Evolutionary conservation across 2,113 vertebrate genomes (phyloP).

Genomic region (Amia ocellicauda): DNA sequence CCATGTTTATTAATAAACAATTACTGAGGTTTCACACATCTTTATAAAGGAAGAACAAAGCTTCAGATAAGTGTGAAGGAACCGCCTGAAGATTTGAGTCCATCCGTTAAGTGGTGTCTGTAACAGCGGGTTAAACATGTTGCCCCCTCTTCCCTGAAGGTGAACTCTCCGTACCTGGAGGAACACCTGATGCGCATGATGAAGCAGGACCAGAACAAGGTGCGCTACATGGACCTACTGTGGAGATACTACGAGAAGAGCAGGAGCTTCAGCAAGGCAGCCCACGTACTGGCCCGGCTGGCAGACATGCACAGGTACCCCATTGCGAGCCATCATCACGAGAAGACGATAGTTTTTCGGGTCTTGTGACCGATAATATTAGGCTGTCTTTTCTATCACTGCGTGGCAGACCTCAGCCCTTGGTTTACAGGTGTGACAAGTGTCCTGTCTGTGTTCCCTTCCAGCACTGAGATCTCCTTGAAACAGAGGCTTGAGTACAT

Average conservation of each 20-base stretch:
- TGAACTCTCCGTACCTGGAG: conserved; percentile 90
- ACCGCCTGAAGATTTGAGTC: too few relatives aligned
- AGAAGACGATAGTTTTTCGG: too few relatives aligned
- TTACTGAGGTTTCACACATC: too few relatives aligned
- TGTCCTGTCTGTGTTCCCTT: neutral
- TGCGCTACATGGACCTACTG: conserved; percentile 92
- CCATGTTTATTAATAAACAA: too few relatives aligned
- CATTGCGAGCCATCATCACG: too few relatives aligned
- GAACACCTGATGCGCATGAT: conserved; percentile 92
- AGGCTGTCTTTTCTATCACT: too few relatives aligned
- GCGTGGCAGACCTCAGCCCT: too few relatives aligned
- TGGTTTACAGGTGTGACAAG: too few relatives aligned
- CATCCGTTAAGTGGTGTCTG: too few relatives aligned
- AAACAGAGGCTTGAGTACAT: conserved; percentile 93
- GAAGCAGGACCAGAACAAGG: conserved; percentile 92
- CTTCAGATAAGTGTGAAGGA: too few relatives aligned
- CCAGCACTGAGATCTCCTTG: conserved; percentile 90
- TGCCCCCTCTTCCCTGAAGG: conserved; percentile 53
- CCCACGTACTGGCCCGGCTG: conserved; percentile 84
- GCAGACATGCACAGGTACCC: conserved; percentile 91
- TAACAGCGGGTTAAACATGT: neutral
- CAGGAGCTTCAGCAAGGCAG: conserved; percentile 87
- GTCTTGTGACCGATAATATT: too few relatives aligned
- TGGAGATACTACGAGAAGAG: conserved; percentile 97
- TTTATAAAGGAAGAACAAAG: too few relatives aligned